phyloP scores from a whole-genome alignment of 2,797 vertebrate species.

The Ptychobarbus kaznakovi region DNA sequence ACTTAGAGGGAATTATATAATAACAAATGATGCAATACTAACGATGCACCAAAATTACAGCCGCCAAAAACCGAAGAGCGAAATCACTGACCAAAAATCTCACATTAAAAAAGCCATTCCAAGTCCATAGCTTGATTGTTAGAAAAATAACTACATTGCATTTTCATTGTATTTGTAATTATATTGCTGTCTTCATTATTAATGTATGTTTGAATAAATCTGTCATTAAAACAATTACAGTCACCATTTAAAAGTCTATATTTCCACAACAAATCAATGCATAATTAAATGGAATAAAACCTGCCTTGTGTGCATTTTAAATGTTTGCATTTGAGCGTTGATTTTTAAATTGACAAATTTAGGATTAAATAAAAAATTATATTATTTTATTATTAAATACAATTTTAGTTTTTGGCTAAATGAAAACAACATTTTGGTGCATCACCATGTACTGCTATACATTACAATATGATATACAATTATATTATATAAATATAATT shows the following conservation, averaged over 20 bases:
- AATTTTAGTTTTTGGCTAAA: neutral
- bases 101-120: neutral
- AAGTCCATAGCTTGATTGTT: no score
- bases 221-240: neutral
- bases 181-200: neutral
- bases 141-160: neutral
- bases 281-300: neutral
- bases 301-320: neutral
- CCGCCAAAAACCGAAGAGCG: fast-evolving
- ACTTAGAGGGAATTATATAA: neutral
- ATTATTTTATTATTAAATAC: neutral
- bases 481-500: neutral
- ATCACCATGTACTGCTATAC: neutral
- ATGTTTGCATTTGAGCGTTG: neutral
- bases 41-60: neutral
- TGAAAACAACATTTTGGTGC: neutral
- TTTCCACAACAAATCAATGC: neutral
- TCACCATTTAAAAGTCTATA: neutral
- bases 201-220: neutral
- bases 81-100: neutral
- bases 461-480: neutral
- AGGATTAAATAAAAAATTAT: neutral
- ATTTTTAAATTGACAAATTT: neutral
- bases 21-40: neutral
- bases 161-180: neutral